Base-by-base conservation (phyloP, 1,140 invertebrate species). In the Drosophila sucinea region DNA sequence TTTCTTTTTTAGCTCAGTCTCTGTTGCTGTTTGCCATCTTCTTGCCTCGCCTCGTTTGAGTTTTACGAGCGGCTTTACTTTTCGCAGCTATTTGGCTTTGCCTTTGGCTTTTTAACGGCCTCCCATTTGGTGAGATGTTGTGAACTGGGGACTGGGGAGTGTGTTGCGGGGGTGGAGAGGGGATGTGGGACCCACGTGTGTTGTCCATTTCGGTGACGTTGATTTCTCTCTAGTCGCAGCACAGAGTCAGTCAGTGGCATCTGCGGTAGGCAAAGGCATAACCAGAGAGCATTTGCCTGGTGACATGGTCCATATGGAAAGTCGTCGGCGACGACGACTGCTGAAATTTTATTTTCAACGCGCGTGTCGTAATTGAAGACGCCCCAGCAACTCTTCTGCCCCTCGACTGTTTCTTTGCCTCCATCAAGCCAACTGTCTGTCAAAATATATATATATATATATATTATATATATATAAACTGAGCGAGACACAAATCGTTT, bases 61-160 rank as follows among this genome's bases (percentile, higher is more conserved):
- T 89, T 87, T 87, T 87, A 87, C 84, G 83, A 87, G 83, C 83
- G 83, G 84, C 84, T 89, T 87, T 87, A 87, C 83, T 87, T 87
- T 89, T 87, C 79, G 83, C 83, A 89, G 83, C 83, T 87, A 87
- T 87, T 87, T 83, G 80, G 77, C 81, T 76, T 76, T 75, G 40
- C 29, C 60, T 62, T 55, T 87, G 83, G 84, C 83, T 87, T 87
- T 87, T 87, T 87, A 87, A 87, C 83, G 81, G 76, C 73, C 73
- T 63, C 60, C 47, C 17, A 63, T 77, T 70, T 67, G 73, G 70
- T 47, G 62, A 38, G 33, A 35, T 8, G 17, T 23, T 2, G 17
- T 17, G 17, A 25, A 51, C 8, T 38, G 35, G 8, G 23, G 44
- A 23, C 7, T 23, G 23, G 23, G 6, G 17, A 23, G 44, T 25